Base-by-base conservation (phyloP, 2,797 vertebrate species). In the Tokudaia muenninki region DNA sequence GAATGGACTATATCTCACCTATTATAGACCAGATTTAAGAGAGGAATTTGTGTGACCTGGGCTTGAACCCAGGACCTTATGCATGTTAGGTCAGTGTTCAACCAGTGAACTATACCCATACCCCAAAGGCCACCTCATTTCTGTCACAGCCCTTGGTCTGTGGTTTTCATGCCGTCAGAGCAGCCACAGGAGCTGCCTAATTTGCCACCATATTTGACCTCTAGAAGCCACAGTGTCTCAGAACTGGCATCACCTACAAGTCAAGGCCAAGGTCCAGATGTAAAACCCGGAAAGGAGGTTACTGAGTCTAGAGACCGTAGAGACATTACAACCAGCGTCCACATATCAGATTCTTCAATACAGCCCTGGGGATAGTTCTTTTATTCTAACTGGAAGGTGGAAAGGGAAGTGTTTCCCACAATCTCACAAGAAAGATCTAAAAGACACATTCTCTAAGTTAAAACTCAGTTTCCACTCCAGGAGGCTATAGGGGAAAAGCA, bases 21-120 rank as follows among this genome's bases (percentile, higher is more conserved):
- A 82, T 37, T 96, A 65, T 63, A 96, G 93, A 95, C 92, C n/a
- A 83, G 98, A 97, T 75, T 83, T 95, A 78, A 47, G n/a, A 87
- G 84, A 57, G 70, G 29, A 57, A 61, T n/a, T 16, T 59, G 22
- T 78, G 31, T 24, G 34, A 34, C 12, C n/a, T 87, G 14, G 26
- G 44, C 72, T 55, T 61, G 29, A 87, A 81, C n/a, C 47, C 16
- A 81, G 77, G 14, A 6, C 12, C 52, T 80, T 87, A 55, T 3
- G 10, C 19, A 37, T 31, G 13, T 21, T 63, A 80, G 37, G 94
- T 41, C 59, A 72, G 41, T 72, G 47, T 47, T 44, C 55, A 63
- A 34, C 21, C 59, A 37, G 31, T 52, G 29, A 29, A 26, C 31
- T 41, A 21, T 37, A 44, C 4, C 4, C 41, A 14, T 14, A 31